These are phyloP conservation scores for Lepidurus arcticus DNA, from an alignment of 1,140 invertebrate species.

Conservation along the genomic window DNA sequence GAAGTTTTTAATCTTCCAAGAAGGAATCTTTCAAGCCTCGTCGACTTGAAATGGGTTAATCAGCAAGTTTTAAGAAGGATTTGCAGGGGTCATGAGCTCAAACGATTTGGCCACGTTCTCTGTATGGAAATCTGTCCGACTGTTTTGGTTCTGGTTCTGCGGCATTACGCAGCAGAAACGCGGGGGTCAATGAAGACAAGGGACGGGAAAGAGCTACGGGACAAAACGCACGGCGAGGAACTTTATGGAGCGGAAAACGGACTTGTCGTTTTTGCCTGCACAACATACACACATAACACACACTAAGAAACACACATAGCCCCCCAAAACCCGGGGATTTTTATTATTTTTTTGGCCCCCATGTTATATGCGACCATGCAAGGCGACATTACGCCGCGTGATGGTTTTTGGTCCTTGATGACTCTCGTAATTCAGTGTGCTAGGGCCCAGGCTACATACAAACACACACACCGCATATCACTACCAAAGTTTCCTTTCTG, in stretches of 20 bases:
- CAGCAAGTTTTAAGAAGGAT: no score
- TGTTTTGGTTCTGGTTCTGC: not conserved
- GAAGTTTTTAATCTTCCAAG: no score
- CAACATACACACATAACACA: not conserved
- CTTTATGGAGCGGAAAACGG: conserved; percentile 14
- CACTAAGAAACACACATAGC: not conserved
- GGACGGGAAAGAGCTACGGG: not conserved
- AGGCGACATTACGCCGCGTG: conserved; percentile 8
- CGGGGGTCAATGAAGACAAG: not conserved
- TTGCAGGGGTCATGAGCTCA: not conserved
- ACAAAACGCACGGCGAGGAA: not conserved
- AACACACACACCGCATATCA: no score
- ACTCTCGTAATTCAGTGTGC: conserved; percentile 12
- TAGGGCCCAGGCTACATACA: not conserved
- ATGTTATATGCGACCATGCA: not conserved
- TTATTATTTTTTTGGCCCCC: not conserved
- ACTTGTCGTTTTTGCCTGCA: not conserved
- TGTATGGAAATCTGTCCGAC: not conserved
- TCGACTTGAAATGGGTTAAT: not conserved
- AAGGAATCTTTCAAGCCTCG: not conserved
- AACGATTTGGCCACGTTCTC: not conserved
- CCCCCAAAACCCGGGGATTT: not conserved
- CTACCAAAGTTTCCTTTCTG: not conserved
- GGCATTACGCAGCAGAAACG: not conserved
- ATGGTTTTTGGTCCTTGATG: conserved; percentile 16